Evolutionary conservation across 2,113 vertebrate genomes (phyloP).

Genomic region (Pseudorectes ferrugineus): DNA sequence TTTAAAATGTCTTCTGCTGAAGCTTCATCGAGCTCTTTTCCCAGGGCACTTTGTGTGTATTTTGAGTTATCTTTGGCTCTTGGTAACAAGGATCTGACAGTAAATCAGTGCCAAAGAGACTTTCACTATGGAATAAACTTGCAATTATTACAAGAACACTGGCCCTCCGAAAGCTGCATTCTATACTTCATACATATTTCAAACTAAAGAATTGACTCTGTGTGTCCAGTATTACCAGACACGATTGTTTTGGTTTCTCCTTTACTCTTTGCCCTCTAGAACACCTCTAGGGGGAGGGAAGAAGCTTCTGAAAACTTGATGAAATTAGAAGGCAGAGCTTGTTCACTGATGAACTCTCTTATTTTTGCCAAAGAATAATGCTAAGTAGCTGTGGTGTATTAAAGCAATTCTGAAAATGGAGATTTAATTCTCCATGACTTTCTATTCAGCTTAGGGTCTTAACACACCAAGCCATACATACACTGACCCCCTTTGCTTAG

Average conservation of each 20-base stretch:
- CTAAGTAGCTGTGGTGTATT: neutral
- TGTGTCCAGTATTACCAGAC: too few species aligned
- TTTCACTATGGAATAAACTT: neutral
- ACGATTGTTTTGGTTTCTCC: rapidly evolving
- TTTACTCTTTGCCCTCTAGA: neutral
- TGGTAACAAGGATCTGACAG: neutral
- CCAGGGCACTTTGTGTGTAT: neutral
- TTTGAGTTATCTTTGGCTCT: neutral
- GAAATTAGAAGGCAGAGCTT: neutral
- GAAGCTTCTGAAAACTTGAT: neutral
- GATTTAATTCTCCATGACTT: neutral
- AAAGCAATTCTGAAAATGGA: neutral
- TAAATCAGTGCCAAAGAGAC: neutral
- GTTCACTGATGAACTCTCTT: neutral
- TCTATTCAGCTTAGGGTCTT: neutral
- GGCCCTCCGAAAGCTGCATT: neutral
- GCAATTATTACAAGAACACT: neutral
- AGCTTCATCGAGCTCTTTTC: neutral
- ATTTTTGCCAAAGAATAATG: neutral
- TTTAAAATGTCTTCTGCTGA: neutral
- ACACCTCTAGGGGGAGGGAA: rapidly evolving
- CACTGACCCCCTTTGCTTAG: neutral
- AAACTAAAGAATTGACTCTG: neutral
- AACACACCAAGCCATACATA: neutral
- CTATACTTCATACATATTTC: neutral